These are phyloP conservation scores for Harpalus rubripes DNA, from an alignment of 2,888 invertebrate genomes.

Conservation along the genomic window DNA sequence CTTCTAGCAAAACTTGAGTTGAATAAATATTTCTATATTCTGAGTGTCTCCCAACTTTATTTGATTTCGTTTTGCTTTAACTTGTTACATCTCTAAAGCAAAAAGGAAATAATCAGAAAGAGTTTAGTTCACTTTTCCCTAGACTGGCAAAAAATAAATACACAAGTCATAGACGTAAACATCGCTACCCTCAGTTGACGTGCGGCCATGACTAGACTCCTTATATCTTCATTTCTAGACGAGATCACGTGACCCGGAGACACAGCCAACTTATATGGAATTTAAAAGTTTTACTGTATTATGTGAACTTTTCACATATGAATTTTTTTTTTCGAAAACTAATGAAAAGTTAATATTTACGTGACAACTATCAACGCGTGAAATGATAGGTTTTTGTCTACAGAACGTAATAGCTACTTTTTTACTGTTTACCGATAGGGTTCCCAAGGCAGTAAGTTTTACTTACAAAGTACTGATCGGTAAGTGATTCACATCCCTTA, in stretches of 20 bases:
- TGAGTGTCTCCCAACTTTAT: slow-evolving; percentile 1
- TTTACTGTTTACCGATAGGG: no score
- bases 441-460: no score
- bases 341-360: no score
- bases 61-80: slow-evolving; percentile 11
- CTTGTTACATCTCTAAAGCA: slow-evolving; percentile 3
- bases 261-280: not conserved
- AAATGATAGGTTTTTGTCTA: no score
- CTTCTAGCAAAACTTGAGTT: no score
- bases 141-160: slow-evolving; percentile 29
- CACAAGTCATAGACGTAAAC: slow-evolving; percentile 18
- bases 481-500: no score
- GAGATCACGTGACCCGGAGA: not conserved
- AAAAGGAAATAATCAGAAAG: slow-evolving; percentile 23
- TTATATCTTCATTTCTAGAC: slow-evolving; percentile 37
- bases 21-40: not conserved
- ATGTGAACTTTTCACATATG: no score
- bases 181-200: not conserved
- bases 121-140: slow-evolving; percentile 26
- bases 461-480: no score
- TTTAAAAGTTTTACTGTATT: not conserved
- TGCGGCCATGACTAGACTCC: slow-evolving; percentile 23
- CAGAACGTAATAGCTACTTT: no score
- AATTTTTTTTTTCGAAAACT: no score
- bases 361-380: no score